Base-by-base conservation (phyloP, 2,888 invertebrate species). In the Spicauda simplicius region DNA sequence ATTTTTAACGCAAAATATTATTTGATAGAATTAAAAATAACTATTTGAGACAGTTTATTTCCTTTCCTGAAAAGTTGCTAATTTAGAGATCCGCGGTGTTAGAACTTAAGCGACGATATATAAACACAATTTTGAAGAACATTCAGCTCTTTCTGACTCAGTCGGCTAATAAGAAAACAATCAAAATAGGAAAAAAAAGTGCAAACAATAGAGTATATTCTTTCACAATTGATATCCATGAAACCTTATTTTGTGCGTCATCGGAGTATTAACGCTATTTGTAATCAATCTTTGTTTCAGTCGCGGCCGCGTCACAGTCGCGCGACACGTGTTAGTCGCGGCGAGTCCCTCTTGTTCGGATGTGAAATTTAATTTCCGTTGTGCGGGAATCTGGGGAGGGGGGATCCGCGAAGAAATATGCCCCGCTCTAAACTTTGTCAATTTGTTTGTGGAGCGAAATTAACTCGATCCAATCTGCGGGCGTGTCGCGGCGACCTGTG, bases 331-430 rank as follows among this genome's bases (percentile, higher is more conserved):
- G 89, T 85, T 86, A 82, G 83, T 84, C 84, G 85, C 82, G 84
- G 84, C 85, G 86, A 83, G 82, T 83, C 84, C 87, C 81, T 90
- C 90, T 91, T 91, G 91, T 91, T 91, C 90, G 87, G 90, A 92
- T 92, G 92, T 92, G 91, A 93, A 92, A 93, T 93, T 93, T 93
- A 93, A 93, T 93, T 93, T 93, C 93, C 93, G 92, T 83, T 86
- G 80, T 82, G 86, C 89, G 89, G 87, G 91, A 87, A 86, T 88
- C 91, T 88, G 85, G 81, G 80, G 82, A 8, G 48, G 48, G 48
- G 48, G 48, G 48, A 48, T 12, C 48, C 16, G 85, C 83, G 88
- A 91, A 93, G 91, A 93, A 92, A 92, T 93, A 91, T 92, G 91
- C 90, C 87, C 88, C 90, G 91, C 88, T 92, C 86, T 91, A 91